Percentiles rank a stretch among this genome's conserved stretches.
Conservation (phyloP, 2,888 invertebrate species). For the Linhomoeus sp. region DNA sequence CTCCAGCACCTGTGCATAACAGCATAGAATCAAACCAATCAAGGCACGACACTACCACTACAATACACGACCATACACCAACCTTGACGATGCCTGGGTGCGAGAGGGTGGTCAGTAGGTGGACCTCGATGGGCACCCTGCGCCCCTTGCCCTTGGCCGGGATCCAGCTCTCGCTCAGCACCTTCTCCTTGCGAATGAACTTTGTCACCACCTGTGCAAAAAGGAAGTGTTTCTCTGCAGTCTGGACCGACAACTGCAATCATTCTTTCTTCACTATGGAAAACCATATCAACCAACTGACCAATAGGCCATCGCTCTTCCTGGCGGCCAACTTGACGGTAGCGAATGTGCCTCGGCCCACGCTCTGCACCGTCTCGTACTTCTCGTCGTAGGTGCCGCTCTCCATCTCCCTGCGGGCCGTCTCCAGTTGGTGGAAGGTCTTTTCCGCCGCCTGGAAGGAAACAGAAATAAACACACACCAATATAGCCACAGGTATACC, state of each 20-base stretch:
- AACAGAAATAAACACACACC: no score
- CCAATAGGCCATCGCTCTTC: slow-evolving; percentile 40
- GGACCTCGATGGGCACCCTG: slow-evolving; percentile 44
- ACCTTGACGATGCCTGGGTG: slow-evolving; percentile 46
- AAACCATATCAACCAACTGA: slow-evolving; percentile 10
- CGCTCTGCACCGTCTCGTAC: slow-evolving; percentile 41
- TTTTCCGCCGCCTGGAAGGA: no score
- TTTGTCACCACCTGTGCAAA: slow-evolving; percentile 43
- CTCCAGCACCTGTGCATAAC: slow-evolving; percentile 40
- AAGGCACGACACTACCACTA: background rate
- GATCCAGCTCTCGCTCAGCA: slow-evolving; percentile 46
- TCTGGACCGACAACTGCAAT: background rate
- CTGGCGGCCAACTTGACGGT: slow-evolving; percentile 48
- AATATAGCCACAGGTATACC: no score
- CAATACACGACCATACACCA: background rate
- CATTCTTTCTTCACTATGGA: background rate
- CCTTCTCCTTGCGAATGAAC: slow-evolving; percentile 47
- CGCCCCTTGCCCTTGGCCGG: slow-evolving; percentile 27
- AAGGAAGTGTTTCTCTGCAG: background rate
- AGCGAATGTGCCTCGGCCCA: slow-evolving; percentile 52
- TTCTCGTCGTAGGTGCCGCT: slow-evolving; percentile 36
- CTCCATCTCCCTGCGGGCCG: background rate
- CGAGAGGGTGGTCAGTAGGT: slow-evolving; percentile 42
- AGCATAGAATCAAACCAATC: no score
- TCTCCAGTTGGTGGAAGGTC: no score